Evolutionary conservation across 2,797 vertebrate genomes (phyloP), one percentile per base, ranked within the genome.

Genomic region (Iguana delicatissima): DNA sequence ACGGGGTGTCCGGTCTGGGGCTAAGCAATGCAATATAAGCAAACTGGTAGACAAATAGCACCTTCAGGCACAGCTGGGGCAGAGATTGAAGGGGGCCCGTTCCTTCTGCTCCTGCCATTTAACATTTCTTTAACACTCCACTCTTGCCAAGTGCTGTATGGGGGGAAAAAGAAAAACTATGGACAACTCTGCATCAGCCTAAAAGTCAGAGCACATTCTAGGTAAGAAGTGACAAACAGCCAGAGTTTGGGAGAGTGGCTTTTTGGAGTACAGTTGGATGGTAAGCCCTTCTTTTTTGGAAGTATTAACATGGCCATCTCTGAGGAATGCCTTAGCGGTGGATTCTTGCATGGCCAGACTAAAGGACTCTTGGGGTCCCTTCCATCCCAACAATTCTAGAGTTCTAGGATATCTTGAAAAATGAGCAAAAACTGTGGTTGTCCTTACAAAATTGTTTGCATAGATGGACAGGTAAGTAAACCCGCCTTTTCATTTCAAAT

Each of bases 11-110:
- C 81, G 6, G 46, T 42, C 59, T 35, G 46, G 52, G 73, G 59
- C 80, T 57, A 29, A 87, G 72, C 73, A 64, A 77, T 38, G 82
- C 88, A 89, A 89, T 55, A 69, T 29, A 87, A 20, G 80, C 24
- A 79, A 57, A 62, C 62, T 52, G 50, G 59, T 18, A 57, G 85
- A 72, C 90, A 87, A 91, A 77, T 77, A 12, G 80, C 50, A 46
- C 80, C 86, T 87, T 84, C 81, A 87, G 62, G 57, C n/a, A 4
- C 14, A 18, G 57, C 18, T 1, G n/a, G 22, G 12, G 74, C 50
- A 26, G 9, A 55, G 46, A 55, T 32, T 20, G 22, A 20, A 29
- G 35, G 20, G 24, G 6, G 74, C 1, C n/a, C 38, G 7, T 42
- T 35, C 52, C 80, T 85, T 14, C 62, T 24, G 52, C 12, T 8